Evolutionary conservation across 2,888 invertebrate species (phyloP), one percentile per base, ranked within the genome.

Genomic region (Heliconius ismenius): DNA sequence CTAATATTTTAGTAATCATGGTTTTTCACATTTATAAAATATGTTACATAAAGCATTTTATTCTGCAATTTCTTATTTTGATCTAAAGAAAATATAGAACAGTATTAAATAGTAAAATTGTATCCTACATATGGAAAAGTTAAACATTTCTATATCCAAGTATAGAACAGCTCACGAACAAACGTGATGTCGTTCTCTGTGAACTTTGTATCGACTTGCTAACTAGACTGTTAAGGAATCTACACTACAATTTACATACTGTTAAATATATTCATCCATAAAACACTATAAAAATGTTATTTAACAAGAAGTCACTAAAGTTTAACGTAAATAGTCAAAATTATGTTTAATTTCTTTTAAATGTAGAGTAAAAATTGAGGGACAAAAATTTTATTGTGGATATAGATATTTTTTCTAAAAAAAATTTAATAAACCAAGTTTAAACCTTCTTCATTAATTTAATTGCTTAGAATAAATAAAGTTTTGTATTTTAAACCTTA

Each of bases 131-230:
- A 21, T 54, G 13, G 26, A 28, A 68, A 26, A 68, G 21, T n/a
- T 1, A 32, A 70, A 28, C 1, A 32, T 54, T 54, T 54, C 54
- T 28, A 32, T n/a, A 67, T 36, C 36, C 21, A 49, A 11, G 21
- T 54, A 32, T 69, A 70, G 54, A 70, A 54, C 64, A 76, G 9
- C 36, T 76, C 54, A 69, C 43, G 32, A 32, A 63, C 62, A 65
- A 28, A 28, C 70, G 70, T 75, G 62, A 68, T 63, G 28, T 18
- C 39, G 58, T 60, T 62, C 58, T 74, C 65, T 74, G 70, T 74
- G 64, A 60, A 43, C 68, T 65, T 75, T 63, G 49, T 58, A 36
- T 70, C 32, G 65, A 60, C 60, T 70, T 72, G 72, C 72, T 77
- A 74, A 74, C 24, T 54, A 74, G 36, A 70, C 64, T 64, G 32